A percentile compares a stretch with the other conserved stretches of the same genome.
Evolutionary conservation across 2,888 invertebrate species (phyloP).

Genomic region (Reticulitermes lucifugus): DNA sequence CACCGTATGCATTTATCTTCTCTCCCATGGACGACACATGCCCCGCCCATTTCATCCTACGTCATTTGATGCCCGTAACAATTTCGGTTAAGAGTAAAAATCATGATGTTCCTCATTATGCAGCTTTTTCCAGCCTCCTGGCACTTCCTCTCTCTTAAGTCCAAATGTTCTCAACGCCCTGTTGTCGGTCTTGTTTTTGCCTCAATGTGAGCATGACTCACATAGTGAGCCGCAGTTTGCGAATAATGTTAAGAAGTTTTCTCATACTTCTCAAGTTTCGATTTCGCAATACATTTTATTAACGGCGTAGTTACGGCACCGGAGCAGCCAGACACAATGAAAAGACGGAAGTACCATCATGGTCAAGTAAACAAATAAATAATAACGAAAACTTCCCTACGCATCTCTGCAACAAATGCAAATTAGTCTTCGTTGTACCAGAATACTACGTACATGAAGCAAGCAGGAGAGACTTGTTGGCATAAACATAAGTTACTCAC

Average conservation of each 20-base stretch:
- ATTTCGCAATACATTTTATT: neutral
- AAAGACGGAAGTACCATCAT: neutral
- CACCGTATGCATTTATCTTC: too few species aligned
- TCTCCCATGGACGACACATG: too few species aligned
- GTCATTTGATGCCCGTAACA: too few species aligned
- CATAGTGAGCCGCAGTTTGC: neutral
- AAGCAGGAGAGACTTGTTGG: neutral
- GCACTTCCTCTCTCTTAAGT: too few species aligned
- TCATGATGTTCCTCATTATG: too few species aligned
- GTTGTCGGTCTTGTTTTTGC: too few species aligned
- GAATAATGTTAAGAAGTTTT: constrained; percentile 1
- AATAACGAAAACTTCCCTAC: neutral
- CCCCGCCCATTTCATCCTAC: too few species aligned
- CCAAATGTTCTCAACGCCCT: too few species aligned
- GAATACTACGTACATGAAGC: neutral
- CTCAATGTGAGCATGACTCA: neutral
- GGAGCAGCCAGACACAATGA: neutral
- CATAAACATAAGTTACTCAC: constrained; percentile 19
- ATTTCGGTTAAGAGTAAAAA: too few species aligned
- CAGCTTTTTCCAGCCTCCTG: too few species aligned
- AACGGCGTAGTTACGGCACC: neutral
- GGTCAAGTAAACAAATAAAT: constrained; percentile 1
- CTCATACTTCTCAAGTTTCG: constrained; percentile 13
- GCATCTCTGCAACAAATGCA: constrained; percentile 10
- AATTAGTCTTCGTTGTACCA: constrained; percentile 1